Evolutionary conservation across 1,140 invertebrate genomes (phyloP).

Genomic region (Hyposmocoma kahamanoa): DNA sequence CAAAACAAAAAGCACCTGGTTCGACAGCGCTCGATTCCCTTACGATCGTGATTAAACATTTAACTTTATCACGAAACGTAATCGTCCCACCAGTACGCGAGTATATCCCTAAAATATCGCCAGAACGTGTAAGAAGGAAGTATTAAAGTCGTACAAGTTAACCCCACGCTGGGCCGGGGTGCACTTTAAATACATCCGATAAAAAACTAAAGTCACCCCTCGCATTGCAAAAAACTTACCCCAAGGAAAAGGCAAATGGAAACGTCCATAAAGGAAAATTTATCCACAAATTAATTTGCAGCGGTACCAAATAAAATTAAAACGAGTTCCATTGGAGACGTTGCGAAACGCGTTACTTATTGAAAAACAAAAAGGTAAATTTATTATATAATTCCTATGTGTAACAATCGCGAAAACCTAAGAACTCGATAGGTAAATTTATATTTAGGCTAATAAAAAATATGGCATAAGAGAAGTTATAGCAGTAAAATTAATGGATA

Average conservation of each 20-base stretch:
- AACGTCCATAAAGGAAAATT: constrained; percentile 67
- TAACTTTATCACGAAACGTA: background rate
- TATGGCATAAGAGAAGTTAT: background rate
- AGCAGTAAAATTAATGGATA: background rate
- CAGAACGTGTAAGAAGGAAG: constrained; percentile 51
- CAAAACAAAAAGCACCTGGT: too few species aligned
- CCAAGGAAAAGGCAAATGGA: constrained; percentile 38
- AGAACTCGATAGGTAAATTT: too few species aligned
- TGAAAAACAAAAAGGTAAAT: too few species aligned
- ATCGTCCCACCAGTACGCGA: constrained; percentile 3
- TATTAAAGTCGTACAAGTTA: constrained; percentile 57
- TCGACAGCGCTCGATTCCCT: background rate
- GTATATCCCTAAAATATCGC: constrained; percentile 16
- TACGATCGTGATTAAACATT: constrained; percentile 1
- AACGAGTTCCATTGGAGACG: constrained; percentile 15
- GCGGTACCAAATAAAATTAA: constrained; percentile 52
- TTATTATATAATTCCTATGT: too few species aligned
- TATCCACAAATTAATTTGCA: constrained; percentile 70
- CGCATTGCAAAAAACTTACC: constrained; percentile 36
- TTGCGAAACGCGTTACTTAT: too few species aligned
- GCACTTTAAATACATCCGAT: constrained; percentile 63
- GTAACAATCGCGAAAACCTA: too few species aligned
- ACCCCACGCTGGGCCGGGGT: constrained; percentile 42
- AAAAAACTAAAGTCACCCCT: constrained; percentile 62
- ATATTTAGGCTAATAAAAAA: too few species aligned